Evolutionary conservation across 2,113 vertebrate genomes (phyloP).

Genomic region (Callithrix jacchus): DNA sequence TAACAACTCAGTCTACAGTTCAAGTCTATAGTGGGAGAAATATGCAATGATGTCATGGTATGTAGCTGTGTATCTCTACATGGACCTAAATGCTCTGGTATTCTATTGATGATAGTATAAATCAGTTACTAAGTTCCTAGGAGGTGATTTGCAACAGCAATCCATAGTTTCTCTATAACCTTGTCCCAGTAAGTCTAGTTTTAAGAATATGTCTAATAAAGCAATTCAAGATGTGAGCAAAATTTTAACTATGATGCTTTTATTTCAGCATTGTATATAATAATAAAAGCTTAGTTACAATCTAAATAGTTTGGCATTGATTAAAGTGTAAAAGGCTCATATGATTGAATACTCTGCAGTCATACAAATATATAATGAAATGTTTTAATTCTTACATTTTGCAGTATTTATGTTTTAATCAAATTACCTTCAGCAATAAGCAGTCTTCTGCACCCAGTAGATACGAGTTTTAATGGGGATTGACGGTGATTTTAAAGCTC

Average conservation of each 20-base stretch:
- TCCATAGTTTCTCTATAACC: background rate
- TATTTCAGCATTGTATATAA: background rate
- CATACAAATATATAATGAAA: background rate
- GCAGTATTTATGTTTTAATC: background rate
- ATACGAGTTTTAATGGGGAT: background rate
- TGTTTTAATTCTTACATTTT: background rate
- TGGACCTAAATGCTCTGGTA: background rate
- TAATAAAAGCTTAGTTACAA: background rate
- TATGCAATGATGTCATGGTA: background rate
- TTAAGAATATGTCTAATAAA: conserved; percentile 12
- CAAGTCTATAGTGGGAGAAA: background rate
- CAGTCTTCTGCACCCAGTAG: background rate
- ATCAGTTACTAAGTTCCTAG: background rate
- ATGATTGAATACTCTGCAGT: background rate
- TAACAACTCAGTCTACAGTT: background rate
- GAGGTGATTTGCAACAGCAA: background rate
- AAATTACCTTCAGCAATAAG: background rate
- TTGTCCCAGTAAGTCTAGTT: background rate
- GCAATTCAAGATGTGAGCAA: background rate
- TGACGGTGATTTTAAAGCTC: background rate
- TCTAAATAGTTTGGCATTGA: background rate
- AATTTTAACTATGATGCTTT: background rate
- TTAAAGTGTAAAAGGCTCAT: background rate
- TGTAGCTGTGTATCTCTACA: background rate
- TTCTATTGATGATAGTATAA: background rate